A percentile compares a stretch with the other conserved stretches of the same genome.
Conservation (phyloP, 2,113 vertebrate species). For the Perca flavescens region DNA sequence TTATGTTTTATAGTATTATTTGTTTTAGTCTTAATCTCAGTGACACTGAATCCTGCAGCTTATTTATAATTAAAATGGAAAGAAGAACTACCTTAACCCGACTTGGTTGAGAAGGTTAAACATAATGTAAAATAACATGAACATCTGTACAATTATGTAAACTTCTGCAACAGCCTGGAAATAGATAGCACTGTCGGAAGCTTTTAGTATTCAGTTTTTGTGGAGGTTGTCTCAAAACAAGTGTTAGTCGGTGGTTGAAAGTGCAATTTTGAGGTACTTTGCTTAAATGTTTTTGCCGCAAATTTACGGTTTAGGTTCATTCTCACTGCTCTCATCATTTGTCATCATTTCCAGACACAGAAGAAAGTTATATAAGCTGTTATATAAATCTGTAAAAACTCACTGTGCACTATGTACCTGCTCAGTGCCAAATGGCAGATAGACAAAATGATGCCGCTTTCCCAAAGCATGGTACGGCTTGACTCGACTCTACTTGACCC, state of each 20-base stretch:
- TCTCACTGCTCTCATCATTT: too few species aligned
- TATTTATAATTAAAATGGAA: too few species aligned
- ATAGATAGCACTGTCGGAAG: background rate
- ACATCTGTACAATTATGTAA: background rate
- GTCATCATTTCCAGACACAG: background rate
- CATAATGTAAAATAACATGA: background rate
- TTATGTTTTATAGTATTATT: too few species aligned
- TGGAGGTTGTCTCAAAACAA: too few species aligned
- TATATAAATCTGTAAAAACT: background rate
- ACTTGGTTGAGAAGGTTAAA: background rate
- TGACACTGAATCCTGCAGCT: background rate
- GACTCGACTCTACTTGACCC: too few species aligned
- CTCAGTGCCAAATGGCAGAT: background rate
- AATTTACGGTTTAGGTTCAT: background rate
- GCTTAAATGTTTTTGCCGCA: background rate
- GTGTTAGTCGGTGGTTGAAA: background rate
- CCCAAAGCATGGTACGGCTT: too few species aligned
- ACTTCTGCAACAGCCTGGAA: background rate
- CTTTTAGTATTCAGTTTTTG: background rate
- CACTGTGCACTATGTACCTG: background rate
- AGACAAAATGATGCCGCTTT: too few species aligned
- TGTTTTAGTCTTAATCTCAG: background rate
- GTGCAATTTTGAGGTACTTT: background rate
- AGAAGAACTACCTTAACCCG: background rate
- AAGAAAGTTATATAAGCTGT: background rate